phyloP scores from a whole-genome alignment of 2,797 vertebrate species.

The Melanogrammus aeglefinus region DNA sequence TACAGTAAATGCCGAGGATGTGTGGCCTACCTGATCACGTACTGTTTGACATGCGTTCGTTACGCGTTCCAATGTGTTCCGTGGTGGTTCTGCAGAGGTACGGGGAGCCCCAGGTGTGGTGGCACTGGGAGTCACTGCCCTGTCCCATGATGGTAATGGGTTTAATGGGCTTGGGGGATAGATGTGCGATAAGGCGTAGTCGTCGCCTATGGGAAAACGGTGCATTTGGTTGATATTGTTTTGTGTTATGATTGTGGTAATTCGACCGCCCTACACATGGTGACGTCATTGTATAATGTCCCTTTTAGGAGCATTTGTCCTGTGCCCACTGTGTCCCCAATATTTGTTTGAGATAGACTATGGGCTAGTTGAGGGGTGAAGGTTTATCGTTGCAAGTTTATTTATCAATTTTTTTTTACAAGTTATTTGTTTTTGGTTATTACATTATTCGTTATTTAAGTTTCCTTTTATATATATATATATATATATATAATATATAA shows the following conservation, averaged over 20 bases:
- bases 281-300: too few species aligned
- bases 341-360: neutral
- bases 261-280: neutral
- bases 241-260: neutral
- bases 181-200: neutral
- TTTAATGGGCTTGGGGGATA: neutral
- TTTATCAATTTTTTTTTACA: too few species aligned
- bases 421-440: too few species aligned
- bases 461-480: too few species aligned
- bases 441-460: too few species aligned
- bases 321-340: neutral
- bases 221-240: neutral
- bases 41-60: neutral
- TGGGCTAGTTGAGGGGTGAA: neutral
- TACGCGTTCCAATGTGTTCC: too few species aligned
- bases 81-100: neutral
- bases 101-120: neutral
- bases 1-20: conserved; percentile 56
- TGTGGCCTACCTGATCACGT: conserved; percentile 34
- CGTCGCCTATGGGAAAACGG: neutral
- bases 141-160: neutral
- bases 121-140: neutral
- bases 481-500: too few species aligned
- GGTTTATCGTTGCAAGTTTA: neutral
- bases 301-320: too few species aligned